These are phyloP conservation scores for Gnathonemus longibarbis DNA, from an alignment of 2,113 vertebrate genomes.

Conservation along the genomic window DNA sequence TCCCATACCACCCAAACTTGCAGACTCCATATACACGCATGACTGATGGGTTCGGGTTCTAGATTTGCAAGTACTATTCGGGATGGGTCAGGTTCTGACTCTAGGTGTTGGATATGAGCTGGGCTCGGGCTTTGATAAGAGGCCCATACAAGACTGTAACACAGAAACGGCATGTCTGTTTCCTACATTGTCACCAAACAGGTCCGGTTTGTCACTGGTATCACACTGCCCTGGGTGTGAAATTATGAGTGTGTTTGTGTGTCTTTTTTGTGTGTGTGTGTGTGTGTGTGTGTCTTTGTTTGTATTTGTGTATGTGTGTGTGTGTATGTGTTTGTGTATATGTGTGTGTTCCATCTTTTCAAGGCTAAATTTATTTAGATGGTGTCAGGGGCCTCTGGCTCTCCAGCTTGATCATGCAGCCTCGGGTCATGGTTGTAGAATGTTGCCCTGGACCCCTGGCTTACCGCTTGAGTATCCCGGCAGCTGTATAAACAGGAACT, in stretches of 20 bases:
- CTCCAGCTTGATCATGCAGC: background rate
- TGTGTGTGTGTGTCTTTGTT: background rate
- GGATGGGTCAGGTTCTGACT: background rate
- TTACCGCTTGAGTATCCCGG: background rate
- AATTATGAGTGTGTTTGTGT: background rate
- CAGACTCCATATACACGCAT: background rate
- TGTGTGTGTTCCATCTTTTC: background rate
- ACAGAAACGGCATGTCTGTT: background rate
- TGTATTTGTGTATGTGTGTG: background rate
- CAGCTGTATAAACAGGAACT: constrained; percentile 1
- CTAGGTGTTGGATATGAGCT: background rate
- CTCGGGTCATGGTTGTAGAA: background rate
- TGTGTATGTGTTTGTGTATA: background rate
- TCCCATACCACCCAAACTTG: background rate
- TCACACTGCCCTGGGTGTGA: background rate
- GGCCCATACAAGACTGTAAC: background rate
- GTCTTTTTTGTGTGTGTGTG: no score
- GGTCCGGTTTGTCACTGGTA: background rate
- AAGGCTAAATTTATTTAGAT: background rate
- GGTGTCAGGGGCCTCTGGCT: background rate
- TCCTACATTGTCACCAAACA: background rate
- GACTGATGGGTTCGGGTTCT: background rate
- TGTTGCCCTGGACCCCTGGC: background rate
- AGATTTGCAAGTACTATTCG: background rate
- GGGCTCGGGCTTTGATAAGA: background rate